A percentile compares a stretch with the other conserved stretches of the same genome.
Conservation (phyloP, 2,797 vertebrate species). For the Chlorospingus flavigularis region DNA sequence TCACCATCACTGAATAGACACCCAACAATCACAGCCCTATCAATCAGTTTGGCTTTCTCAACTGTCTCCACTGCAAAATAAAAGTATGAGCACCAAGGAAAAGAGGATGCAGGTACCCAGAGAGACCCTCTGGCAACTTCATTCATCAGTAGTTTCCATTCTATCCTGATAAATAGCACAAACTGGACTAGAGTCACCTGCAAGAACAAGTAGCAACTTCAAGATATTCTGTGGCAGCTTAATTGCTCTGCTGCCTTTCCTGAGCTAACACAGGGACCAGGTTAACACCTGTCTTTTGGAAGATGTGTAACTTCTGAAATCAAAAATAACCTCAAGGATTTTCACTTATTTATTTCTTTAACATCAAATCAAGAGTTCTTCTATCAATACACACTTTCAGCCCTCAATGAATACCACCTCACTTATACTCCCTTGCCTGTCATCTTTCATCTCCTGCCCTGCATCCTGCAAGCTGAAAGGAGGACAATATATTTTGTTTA, state of each 20-base stretch:
- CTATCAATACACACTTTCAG: background rate
- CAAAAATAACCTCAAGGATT: background rate
- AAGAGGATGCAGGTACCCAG: background rate
- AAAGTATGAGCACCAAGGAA: rapidly evolving
- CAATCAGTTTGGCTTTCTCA: background rate
- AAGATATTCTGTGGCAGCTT: background rate
- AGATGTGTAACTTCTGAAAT: rapidly evolving
- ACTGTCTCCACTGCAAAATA: background rate
- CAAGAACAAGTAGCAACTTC: background rate
- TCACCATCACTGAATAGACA: background rate
- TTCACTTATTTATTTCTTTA: background rate
- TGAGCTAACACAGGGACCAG: background rate
- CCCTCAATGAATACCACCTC: background rate
- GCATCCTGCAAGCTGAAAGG: background rate
- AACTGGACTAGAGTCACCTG: background rate
- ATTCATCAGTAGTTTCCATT: background rate
- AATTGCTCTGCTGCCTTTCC: background rate
- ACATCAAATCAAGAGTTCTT: background rate
- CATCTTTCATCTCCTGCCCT: background rate
- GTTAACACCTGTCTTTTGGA: background rate
- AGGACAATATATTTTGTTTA: slow-evolving; percentile 3
- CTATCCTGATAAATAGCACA: background rate
- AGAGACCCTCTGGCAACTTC: background rate
- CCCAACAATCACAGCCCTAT: background rate
- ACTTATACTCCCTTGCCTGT: background rate